phyloP scores from a whole-genome alignment of 2,113 vertebrate genomes.

The Lepisosteus oculatus region DNA sequence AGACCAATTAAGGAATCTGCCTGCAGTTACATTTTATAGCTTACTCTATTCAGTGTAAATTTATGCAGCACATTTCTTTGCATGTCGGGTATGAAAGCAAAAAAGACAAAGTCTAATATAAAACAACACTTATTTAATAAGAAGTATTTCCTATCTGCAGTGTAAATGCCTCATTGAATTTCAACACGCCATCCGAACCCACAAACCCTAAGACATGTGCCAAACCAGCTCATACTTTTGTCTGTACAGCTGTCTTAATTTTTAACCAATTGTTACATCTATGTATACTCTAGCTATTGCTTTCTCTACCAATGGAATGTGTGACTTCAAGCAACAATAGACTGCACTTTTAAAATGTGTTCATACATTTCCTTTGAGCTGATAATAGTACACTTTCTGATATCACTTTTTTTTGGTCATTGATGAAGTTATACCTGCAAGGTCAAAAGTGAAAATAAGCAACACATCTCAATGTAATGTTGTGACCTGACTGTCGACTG shows the following conservation, averaged over 20 bases:
- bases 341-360: no score
- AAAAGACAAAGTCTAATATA: slow-evolving; percentile 25
- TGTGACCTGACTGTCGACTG: no score
- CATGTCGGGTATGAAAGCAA: slow-evolving; percentile 31
- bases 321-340: no score
- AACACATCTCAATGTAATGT: no score
- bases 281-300: slow-evolving; percentile 41
- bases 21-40: slow-evolving; percentile 50
- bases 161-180: slow-evolving; percentile 50
- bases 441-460: no score
- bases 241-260: slow-evolving; percentile 27
- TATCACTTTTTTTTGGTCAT: no score
- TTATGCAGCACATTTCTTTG: slow-evolving; percentile 30
- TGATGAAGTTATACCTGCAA: no score
- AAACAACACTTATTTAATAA: slow-evolving; percentile 47
- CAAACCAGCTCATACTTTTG: slow-evolving; percentile 7
- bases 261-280: slow-evolving; percentile 37
- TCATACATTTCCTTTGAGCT: no score
- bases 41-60: slow-evolving; percentile 30
- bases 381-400: no score
- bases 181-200: slow-evolving; percentile 31
- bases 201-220: neutral
- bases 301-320: neutral
- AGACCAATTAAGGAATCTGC: slow-evolving; percentile 72
- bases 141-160: slow-evolving; percentile 36